Base-by-base conservation (phyloP, 2,113 vertebrate species). In the Carassius gibelio region DNA sequence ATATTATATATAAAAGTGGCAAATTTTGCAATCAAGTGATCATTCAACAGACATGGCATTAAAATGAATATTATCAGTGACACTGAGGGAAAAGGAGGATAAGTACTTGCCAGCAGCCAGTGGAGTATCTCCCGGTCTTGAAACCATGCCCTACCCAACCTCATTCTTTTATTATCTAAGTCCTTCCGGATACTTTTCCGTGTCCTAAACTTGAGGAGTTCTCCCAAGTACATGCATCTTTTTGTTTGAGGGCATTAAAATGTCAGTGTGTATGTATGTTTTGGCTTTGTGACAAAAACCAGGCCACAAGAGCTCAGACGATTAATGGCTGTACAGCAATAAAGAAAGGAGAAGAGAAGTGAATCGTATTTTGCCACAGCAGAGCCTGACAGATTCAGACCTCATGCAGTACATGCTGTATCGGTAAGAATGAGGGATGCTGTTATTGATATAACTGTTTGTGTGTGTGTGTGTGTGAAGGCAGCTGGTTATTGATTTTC, bases 401-500 rank as follows among this genome's bases (percentile, higher is more conserved):
- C 30, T 15, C 68, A 21, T 26, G 26, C 26, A 64, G 19, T 48
- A 34, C 82, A 45, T 59, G 8, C 45, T 48, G 21, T 45, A 45
- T 64, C 13, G 13, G 76, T 61, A 42, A 79, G 3, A 38, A 8
- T 66, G 42, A 81, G 26, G 30, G 50, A 77, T 69, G 64, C 34
- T 74, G 74, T 77, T 88, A 68, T 82, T 75, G 14, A 30, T 14
- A 61, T 59, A 75, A 59, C 34, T 26, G 15, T 52, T 6, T 61
- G 0, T 64, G 57, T 30, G 30, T 30, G 30, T 30, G 10, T 61
- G 0, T 64, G 57, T 80, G 45, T 57, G 19, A 21, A 55, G 23
- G 42, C n/a, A 52, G 26, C 48, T 69, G 3, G 4, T 72, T 82
- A 71, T 87, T 84, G 82, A 68, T 87, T 81, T 72, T 10, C 84